A percentile compares a stretch with the other conserved stretches of the same genome.
Conservation (phyloP, 2,888 invertebrate genomes). For the Ctenicera cuprea region DNA sequence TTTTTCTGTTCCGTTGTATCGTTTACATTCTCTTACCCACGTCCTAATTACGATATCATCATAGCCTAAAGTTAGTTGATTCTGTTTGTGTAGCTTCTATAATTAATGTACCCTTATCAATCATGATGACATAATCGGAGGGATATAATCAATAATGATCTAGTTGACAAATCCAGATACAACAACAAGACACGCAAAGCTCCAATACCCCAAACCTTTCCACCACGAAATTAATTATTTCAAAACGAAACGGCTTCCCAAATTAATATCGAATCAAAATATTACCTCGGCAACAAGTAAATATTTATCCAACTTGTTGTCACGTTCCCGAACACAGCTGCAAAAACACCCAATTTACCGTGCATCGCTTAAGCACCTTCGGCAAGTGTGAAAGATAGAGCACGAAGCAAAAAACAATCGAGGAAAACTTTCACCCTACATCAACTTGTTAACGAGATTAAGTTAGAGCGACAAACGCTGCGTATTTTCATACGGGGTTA, state of each 20-base stretch:
- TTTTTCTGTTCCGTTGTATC: no score
- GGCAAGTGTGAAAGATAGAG: background rate
- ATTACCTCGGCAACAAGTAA: background rate
- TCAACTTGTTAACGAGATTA: conserved; percentile 27
- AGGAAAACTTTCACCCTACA: conserved; percentile 19
- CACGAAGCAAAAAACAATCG: conserved; percentile 11
- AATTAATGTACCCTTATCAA: no score
- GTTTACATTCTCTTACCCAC: no score
- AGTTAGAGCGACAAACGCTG: background rate
- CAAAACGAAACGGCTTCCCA: background rate
- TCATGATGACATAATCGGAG: no score
- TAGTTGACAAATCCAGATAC: no score
- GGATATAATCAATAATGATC: no score
- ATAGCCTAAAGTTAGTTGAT: no score
- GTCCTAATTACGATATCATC: no score
- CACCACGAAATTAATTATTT: background rate
- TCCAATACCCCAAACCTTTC: no score
- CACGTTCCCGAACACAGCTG: background rate
- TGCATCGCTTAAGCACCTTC: background rate
- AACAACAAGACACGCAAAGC: no score
- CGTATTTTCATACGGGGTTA: conserved; percentile 15
- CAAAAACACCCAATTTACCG: conserved; percentile 14
- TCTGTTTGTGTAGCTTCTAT: no score
- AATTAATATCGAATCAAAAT: conserved; percentile 7
- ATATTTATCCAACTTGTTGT: conserved; percentile 7